Evolutionary conservation across 1,140 invertebrate species (phyloP).

Genomic region (Rhizoglyphus robini): DNA sequence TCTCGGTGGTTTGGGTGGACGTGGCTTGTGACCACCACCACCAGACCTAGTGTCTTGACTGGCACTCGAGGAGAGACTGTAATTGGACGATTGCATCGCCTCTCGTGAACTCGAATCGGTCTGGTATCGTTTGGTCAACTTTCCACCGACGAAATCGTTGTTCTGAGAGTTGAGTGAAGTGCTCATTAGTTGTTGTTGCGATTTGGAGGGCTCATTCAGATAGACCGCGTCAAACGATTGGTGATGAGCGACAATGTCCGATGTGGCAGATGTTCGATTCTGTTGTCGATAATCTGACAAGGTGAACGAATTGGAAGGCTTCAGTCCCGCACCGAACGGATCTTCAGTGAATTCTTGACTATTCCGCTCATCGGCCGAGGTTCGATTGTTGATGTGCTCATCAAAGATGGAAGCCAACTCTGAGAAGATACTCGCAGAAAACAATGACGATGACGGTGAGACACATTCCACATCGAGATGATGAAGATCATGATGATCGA

Average conservation of each 20-base stretch:
- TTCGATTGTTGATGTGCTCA: conserved; percentile 7
- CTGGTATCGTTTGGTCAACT: background rate
- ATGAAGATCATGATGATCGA: background rate
- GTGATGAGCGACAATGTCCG: background rate
- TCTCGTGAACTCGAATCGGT: background rate
- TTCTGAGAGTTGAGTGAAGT: background rate
- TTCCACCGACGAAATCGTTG: background rate
- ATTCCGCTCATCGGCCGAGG: background rate
- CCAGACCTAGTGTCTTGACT: background rate
- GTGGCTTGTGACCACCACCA: background rate
- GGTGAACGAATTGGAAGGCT: conserved; percentile 6
- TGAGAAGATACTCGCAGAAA: background rate
- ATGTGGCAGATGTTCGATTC: conserved; percentile 1
- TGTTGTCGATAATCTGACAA: background rate
- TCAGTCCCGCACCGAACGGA: background rate
- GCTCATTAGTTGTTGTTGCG: background rate
- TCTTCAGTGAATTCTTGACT: background rate
- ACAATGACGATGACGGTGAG: conserved; percentile 5
- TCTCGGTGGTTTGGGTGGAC: background rate
- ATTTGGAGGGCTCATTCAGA: background rate
- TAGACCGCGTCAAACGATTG: conserved; percentile 4
- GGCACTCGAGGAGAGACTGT: background rate
- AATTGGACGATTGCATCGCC: background rate
- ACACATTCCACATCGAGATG: background rate
- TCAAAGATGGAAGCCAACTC: conserved; percentile 12